Evolutionary conservation across 1,140 invertebrate species (phyloP), one percentile per base, ranked within the genome.

Genomic region (Calliphora vicina): DNA sequence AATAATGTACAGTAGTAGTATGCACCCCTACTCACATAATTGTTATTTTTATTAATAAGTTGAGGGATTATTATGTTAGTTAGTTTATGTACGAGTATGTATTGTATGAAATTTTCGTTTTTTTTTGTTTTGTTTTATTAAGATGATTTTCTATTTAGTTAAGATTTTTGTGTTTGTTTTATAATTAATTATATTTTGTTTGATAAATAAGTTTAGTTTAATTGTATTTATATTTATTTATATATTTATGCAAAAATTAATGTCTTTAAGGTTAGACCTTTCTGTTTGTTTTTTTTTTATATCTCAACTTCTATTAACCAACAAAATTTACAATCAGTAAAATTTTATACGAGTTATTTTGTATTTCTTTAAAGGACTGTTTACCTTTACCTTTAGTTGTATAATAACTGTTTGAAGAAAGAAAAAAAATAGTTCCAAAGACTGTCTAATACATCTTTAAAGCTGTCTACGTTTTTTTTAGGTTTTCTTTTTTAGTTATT

Each of bases 151-250:
- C 61, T 67, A 23, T 67, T 67, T 23, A 67, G 57, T 67, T 67
- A 20, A 23, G 57, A 23, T 67, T 9, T 25, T 23, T 23, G 20
- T 20, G 23, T 67, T 23, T 67, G 5, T 67, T 67, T 67, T 50
- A 67, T 67, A 67, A 23, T 50, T 50, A 8, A 35, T 35, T 35
- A 57, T 57, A 67, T 67, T 25, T 67, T 23, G 61, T 67, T 67
- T 10, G 61, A 23, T 67, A 67, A 8, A 67, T 20, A 67, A 67
- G 9, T 67, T 67, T 67, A 50, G 23, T 35, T 35, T 29, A 73
- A 76, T 76, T 74, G 23, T 74, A 35, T 74, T 74, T 35, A 74
- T 74, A 76, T 76, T 74, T 67, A 67, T 67, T 76, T 43, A 29
- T 29, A 76, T 76, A 43, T 35, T 35, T 29, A 43, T 76, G 27